Base-by-base conservation (phyloP, 2,888 invertebrate species). In the Megaustenia siamemsis region DNA sequence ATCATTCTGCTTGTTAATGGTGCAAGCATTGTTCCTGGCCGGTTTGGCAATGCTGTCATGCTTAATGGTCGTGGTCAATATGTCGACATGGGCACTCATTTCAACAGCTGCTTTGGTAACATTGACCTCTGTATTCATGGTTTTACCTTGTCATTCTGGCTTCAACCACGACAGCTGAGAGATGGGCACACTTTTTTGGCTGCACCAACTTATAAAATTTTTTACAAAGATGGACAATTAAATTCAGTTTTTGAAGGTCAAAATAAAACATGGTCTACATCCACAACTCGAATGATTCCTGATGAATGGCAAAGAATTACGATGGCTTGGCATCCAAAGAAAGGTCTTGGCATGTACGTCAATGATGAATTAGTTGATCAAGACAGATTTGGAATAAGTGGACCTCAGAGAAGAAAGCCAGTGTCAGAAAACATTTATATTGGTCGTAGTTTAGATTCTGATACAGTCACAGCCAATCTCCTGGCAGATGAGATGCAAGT, bases 401-500 rank as follows among this genome's bases (percentile, higher is more conserved):
- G 80, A 8, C 43, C 53, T 12, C 88, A 85, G 69, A 86, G 88
- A 15, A 90, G 89, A 71, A 82, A 88, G 38, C 90, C 90, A 87
- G 63, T 63, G 32, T 66, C 86, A 60, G 43, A 86, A 78, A 40
- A 88, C 40, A 81, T 92, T 35, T 92, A 90, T 83, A 68, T 93
- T 15, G 93, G 93, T 53, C 88, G 90, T 28, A 86, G 89, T 40
- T 86, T 90, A 49, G 87, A 82, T 4, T 86, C 83, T 28, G 83
- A 83, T 49, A 84, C 86, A 10, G 77, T 79, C n/a, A 90, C 91
- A 6, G 89, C 92, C 18, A 86, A 92, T 71, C 89, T 89, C 32
- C 83, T 88, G 63, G 89, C 92, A n/a, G 94, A 94, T 85, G 93
- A 93, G 69, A 85, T 94, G 8, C 91, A 93, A 86, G 91, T 90